Evolutionary conservation across 1,140 invertebrate genomes (phyloP).

Genomic region (Oedothorax gibbosus): DNA sequence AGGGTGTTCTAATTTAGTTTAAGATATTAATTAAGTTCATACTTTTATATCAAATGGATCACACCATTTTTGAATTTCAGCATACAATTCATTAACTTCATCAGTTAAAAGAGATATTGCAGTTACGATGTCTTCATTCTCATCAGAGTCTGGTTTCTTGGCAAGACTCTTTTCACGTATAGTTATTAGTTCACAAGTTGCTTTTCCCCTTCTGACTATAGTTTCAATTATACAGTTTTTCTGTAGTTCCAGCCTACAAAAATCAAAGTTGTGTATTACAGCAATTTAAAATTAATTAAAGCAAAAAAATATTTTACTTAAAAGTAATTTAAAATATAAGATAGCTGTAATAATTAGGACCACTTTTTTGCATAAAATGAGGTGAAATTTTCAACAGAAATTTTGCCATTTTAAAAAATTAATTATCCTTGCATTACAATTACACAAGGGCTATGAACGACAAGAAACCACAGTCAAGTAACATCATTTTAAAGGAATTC

Average conservation of each 20-base stretch:
- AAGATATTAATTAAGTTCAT: constrained; percentile 45
- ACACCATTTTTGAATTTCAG: constrained; percentile 81
- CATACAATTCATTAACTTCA: constrained; percentile 76
- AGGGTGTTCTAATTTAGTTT: background rate
- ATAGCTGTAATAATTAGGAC: background rate
- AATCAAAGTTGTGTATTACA: background rate
- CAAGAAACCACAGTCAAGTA: too few relatives aligned
- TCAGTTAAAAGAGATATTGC: constrained; percentile 65
- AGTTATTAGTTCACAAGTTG: constrained; percentile 75
- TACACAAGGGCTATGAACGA: too few relatives aligned
- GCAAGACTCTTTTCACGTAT: background rate
- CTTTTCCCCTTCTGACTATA: constrained; percentile 80
- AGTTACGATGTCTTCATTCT: constrained; percentile 21
- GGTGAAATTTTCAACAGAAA: background rate
- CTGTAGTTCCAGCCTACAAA: constrained; percentile 82
- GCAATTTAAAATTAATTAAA: background rate
- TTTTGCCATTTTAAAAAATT: too few relatives aligned
- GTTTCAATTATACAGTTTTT: constrained; percentile 82
- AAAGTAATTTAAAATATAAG: background rate
- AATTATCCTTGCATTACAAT: too few relatives aligned
- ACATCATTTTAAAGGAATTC: too few relatives aligned
- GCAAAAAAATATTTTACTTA: background rate
- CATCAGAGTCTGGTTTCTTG: background rate
- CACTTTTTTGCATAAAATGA: background rate
- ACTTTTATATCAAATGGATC: constrained; percentile 84